Evolutionary conservation across 2,113 vertebrate species (phyloP).

Genomic region (Potamarius usumacintae): DNA sequence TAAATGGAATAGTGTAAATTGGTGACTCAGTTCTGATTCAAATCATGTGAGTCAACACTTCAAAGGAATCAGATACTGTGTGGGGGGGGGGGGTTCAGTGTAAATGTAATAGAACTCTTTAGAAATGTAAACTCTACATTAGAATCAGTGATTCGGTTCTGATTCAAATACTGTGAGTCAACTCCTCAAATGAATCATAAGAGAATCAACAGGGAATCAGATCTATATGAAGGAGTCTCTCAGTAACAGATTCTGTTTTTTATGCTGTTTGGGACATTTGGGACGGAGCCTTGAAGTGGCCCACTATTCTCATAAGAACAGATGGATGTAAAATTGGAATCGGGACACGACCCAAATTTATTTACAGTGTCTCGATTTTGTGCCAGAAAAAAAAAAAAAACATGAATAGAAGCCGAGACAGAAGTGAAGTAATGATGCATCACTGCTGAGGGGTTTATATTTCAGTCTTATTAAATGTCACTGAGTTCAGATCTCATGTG

Average conservation of each 20-base stretch:
- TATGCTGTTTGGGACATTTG: background rate
- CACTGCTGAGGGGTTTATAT: background rate
- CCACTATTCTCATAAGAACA: background rate
- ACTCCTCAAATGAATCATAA: background rate
- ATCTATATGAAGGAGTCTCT: background rate
- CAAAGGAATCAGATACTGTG: background rate
- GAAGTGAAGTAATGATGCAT: background rate
- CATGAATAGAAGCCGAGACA: background rate
- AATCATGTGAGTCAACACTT: background rate
- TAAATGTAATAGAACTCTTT: background rate
- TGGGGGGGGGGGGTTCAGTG: background rate
- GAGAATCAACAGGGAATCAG: background rate
- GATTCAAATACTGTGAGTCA: background rate
- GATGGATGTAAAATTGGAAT: background rate
- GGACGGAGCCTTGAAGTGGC: background rate
- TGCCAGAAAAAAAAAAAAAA: background rate
- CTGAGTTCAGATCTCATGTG: background rate
- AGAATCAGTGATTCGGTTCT: background rate
- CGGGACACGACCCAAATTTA: background rate
- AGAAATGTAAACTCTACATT: background rate
- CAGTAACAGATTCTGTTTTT: background rate
- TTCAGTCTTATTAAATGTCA: constrained; percentile 14
- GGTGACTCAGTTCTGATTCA: background rate
- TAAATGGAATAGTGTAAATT: background rate
- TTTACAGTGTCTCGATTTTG: background rate